These are phyloP conservation scores for Chrysemys picta DNA, from an alignment of 2,113 vertebrate genomes.

Conservation along the genomic window DNA sequence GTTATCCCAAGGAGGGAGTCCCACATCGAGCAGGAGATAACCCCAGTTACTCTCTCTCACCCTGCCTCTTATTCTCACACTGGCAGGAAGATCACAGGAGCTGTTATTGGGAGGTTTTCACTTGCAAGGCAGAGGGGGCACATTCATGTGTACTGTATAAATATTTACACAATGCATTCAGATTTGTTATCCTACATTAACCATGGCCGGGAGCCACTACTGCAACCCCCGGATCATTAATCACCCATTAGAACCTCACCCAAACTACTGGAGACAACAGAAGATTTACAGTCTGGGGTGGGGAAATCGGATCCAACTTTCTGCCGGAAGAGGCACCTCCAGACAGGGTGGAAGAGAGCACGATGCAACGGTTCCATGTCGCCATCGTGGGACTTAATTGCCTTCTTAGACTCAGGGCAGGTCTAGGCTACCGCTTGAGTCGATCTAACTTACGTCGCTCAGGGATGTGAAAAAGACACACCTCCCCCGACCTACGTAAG, in stretches of 20 bases:
- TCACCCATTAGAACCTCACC: constrained; percentile 53
- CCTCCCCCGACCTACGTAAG: too few relatives aligned
- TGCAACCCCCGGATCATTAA: constrained; percentile 59
- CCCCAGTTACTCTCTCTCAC: neutral
- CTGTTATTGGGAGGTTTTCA: constrained; percentile 16
- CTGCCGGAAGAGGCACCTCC: neutral
- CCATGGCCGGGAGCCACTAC: constrained; percentile 66
- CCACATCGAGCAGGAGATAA: rapidly evolving
- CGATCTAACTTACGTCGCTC: too few relatives aligned
- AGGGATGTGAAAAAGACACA: too few relatives aligned
- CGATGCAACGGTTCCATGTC: neutral
- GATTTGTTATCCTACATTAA: constrained; percentile 73
- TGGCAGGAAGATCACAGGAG: constrained; percentile 21
- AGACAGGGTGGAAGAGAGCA: neutral
- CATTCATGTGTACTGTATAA: constrained; percentile 65
- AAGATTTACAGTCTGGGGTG: neutral
- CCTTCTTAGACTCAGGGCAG: neutral
- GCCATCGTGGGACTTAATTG: neutral
- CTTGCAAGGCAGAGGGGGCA: constrained; percentile 50
- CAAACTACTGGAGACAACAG: neutral
- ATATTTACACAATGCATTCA: constrained; percentile 74
- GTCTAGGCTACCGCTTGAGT: too few relatives aligned
- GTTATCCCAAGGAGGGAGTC: neutral
- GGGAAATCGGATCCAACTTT: neutral
- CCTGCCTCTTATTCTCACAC: neutral